phyloP scores from a whole-genome alignment of 2,888 invertebrate genomes.

The Melinaea marsaeus region DNA sequence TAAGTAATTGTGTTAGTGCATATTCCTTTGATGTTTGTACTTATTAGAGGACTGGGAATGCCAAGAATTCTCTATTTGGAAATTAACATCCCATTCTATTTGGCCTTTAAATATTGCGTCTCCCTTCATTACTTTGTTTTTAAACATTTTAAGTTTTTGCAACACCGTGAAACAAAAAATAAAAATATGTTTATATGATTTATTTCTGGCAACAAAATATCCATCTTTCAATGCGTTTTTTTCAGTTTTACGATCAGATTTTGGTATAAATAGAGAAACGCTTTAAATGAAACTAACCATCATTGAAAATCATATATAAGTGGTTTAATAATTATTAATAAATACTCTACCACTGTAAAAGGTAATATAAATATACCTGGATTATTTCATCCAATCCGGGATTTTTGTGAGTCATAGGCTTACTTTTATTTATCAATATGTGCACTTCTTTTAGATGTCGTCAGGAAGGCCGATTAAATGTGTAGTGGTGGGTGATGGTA shows the following conservation, averaged over 20 bases:
- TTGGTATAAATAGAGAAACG: conserved; percentile 36
- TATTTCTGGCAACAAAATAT: conserved; percentile 29
- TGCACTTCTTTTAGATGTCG: conserved; percentile 82
- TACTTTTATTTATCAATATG: conserved; percentile 54
- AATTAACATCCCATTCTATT: no score
- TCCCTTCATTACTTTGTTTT: neutral
- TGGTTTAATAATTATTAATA: conserved; percentile 17
- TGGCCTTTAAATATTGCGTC: no score
- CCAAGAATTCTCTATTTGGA: no score
- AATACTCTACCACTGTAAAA: conserved; percentile 16
- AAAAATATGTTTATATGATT: conserved; percentile 6
- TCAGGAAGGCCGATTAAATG: conserved; percentile 95
- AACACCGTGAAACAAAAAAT: neutral
- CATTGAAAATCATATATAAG: conserved; percentile 17
- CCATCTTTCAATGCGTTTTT: conserved; percentile 58
- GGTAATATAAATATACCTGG: conserved; percentile 21
- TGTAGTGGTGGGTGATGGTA: conserved; percentile 95
- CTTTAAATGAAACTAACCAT: conserved; percentile 22
- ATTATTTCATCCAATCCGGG: conserved; percentile 43
- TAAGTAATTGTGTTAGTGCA: no score
- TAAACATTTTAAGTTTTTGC: conserved; percentile 1
- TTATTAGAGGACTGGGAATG: no score
- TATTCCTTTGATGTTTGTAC: no score
- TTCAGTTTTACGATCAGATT: conserved; percentile 41
- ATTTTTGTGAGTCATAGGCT: conserved; percentile 67